Evolutionary conservation across 2,888 invertebrate genomes (phyloP).

Genomic region (Caenorhabditis uteleia): DNA sequence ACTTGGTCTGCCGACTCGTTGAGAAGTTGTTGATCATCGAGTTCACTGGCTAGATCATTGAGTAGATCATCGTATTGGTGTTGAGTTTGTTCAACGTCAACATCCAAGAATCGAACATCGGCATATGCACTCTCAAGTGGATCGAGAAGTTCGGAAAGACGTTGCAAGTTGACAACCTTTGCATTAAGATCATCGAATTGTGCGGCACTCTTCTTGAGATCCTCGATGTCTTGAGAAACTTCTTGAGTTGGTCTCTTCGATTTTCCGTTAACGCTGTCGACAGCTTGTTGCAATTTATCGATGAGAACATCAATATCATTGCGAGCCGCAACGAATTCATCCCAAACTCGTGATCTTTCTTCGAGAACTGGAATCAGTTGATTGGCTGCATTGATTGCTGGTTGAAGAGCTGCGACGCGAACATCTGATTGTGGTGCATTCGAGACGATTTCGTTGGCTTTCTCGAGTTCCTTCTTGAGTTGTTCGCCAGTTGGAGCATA

Average conservation of each 20-base stretch:
- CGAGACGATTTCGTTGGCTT: conserved; percentile 3
- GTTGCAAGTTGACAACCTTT: conserved; percentile 43
- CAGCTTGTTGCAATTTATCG: conserved; percentile 22
- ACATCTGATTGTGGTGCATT: conserved; percentile 4
- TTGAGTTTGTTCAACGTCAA: conserved; percentile 3
- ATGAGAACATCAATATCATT: conserved; percentile 39
- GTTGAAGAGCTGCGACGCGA: conserved; percentile 14
- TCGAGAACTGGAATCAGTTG: conserved; percentile 33
- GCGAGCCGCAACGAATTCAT: conserved; percentile 48
- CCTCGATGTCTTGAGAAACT: background rate
- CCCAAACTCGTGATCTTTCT: conserved; percentile 36
- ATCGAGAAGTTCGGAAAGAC: conserved; percentile 51
- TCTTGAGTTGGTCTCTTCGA: conserved; percentile 22
- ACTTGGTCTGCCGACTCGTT: conserved; percentile 5
- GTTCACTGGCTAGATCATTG: background rate
- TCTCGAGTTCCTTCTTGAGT: conserved; percentile 27
- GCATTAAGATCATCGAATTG: conserved; percentile 20
- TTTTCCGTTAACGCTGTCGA: conserved; percentile 39
- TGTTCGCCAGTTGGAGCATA: conserved; percentile 38
- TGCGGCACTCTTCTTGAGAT: conserved; percentile 6
- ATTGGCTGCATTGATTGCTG: conserved; percentile 28
- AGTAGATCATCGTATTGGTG: conserved; percentile 4
- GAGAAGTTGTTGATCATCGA: conserved; percentile 5
- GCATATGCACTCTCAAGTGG: conserved; percentile 58
- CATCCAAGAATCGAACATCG: conserved; percentile 42